phyloP scores from a whole-genome alignment of 1,140 invertebrate species.

The Stenopsyche tienmushanensis region DNA sequence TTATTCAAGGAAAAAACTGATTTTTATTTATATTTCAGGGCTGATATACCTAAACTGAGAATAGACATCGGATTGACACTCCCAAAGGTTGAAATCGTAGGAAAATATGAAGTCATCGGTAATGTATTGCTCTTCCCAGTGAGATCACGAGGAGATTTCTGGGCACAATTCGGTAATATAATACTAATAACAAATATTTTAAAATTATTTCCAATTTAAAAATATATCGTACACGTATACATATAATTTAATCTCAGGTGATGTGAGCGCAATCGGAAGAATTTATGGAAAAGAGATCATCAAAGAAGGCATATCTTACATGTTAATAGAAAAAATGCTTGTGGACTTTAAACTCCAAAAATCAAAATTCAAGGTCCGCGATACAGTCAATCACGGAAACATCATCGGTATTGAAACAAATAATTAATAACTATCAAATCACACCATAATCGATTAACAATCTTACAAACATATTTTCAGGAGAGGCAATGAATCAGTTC shows the following conservation, averaged over 20 bases:
- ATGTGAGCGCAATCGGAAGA: slow-evolving; percentile 68
- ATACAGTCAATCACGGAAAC: slow-evolving; percentile 71
- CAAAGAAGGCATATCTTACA: slow-evolving; percentile 61
- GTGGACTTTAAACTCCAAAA: slow-evolving; percentile 71
- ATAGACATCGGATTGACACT: slow-evolving; percentile 68
- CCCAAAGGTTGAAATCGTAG: slow-evolving; percentile 69
- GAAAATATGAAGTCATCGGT: slow-evolving; percentile 71
- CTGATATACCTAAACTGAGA: slow-evolving; percentile 64
- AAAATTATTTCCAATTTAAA: background rate
- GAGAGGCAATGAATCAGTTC: slow-evolving; percentile 80
- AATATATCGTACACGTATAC: background rate
- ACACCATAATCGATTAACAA: background rate
- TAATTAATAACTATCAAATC: background rate
- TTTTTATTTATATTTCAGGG: slow-evolving; percentile 53
- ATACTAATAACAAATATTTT: slow-evolving; percentile 2
- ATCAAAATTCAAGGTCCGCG: slow-evolving; percentile 68
- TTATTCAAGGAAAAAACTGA: background rate
- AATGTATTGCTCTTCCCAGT: slow-evolving; percentile 76
- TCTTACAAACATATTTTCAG: slow-evolving; percentile 48
- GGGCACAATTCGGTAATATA: slow-evolving; percentile 71
- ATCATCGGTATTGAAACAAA: slow-evolving; percentile 63
- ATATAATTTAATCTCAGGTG: slow-evolving; percentile 54
- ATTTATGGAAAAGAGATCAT: slow-evolving; percentile 67
- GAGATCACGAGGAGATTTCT: slow-evolving; percentile 73
- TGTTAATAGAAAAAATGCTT: slow-evolving; percentile 66